A percentile compares a stretch with the other conserved stretches of the same genome.
Evolutionary conservation across 2,888 invertebrate species (phyloP).

Genomic region (Germaria angustata): DNA sequence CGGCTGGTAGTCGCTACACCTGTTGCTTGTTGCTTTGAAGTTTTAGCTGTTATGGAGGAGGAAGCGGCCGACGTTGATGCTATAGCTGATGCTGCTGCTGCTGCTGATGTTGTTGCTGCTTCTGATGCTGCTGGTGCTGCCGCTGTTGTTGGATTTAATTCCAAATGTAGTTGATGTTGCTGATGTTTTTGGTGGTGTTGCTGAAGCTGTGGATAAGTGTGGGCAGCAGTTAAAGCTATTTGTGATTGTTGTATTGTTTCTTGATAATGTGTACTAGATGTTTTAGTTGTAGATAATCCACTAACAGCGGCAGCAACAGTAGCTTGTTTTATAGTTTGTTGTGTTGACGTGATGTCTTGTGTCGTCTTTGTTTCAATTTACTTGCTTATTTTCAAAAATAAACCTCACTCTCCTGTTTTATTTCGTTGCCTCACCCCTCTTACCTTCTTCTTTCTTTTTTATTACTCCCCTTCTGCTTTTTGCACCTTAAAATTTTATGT

Average conservation of each 20-base stretch:
- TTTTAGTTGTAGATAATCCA: conserved; percentile 62
- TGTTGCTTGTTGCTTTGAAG: conserved; percentile 41
- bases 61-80: conserved; percentile 46
- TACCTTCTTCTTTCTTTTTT: not conserved
- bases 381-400: not conserved
- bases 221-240: conserved; percentile 65
- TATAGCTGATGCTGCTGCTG: conserved; percentile 63
- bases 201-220: conserved; percentile 72
- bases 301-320: conserved; percentile 74
- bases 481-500: not conserved
- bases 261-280: conserved; percentile 68
- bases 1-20: conserved; percentile 54
- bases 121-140: conserved; percentile 70
- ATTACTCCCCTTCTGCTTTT: not conserved
- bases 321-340: conserved; percentile 74
- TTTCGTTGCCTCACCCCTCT: not conserved
- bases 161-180: conserved; percentile 61
- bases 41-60: conserved; percentile 46
- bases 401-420: not conserved
- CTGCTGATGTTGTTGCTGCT: conserved; percentile 69
- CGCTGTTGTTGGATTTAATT: conserved; percentile 70
- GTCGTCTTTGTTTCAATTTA: conserved; percentile 34
- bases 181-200: conserved; percentile 70
- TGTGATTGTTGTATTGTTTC: conserved; percentile 60
- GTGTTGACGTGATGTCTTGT: conserved; percentile 72